Evolutionary conservation across 2,888 invertebrate species (phyloP).

Genomic region (Lasioglossum calceatum): DNA sequence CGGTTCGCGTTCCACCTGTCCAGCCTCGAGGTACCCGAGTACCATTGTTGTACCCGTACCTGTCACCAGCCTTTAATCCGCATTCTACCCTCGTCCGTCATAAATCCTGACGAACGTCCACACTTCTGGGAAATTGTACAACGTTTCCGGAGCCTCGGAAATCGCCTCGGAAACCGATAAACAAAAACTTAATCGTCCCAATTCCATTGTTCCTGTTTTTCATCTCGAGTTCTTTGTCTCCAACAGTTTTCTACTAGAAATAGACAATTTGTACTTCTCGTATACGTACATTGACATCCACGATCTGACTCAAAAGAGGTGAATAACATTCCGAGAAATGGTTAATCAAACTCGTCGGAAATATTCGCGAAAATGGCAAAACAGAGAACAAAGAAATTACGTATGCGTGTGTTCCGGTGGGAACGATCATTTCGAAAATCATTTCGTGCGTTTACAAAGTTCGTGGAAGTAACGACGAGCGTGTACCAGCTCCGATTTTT

Average conservation of each 20-base stretch:
- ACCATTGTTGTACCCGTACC: background rate
- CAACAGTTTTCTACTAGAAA: background rate
- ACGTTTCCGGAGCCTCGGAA: background rate
- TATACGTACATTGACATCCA: background rate
- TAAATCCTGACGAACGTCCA: background rate
- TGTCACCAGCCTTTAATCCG: background rate
- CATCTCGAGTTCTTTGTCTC: background rate
- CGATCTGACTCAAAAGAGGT: background rate
- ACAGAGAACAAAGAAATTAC: background rate
- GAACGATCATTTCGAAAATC: background rate
- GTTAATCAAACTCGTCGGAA: background rate
- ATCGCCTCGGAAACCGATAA: background rate
- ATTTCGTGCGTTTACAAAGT: background rate
- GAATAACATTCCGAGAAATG: background rate
- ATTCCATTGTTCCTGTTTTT: background rate
- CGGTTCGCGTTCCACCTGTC: constrained; percentile 28
- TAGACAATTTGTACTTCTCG: background rate
- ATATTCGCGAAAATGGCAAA: background rate
- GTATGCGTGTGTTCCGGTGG: background rate
- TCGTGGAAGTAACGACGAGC: background rate
- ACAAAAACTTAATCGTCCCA: background rate
- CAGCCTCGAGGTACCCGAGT: background rate
- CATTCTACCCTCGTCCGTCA: background rate
- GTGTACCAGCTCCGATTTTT: background rate
- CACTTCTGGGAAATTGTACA: background rate